Evolutionary conservation across 2,113 vertebrate genomes (phyloP).

Genomic region (Pygoscelis adeliae): DNA sequence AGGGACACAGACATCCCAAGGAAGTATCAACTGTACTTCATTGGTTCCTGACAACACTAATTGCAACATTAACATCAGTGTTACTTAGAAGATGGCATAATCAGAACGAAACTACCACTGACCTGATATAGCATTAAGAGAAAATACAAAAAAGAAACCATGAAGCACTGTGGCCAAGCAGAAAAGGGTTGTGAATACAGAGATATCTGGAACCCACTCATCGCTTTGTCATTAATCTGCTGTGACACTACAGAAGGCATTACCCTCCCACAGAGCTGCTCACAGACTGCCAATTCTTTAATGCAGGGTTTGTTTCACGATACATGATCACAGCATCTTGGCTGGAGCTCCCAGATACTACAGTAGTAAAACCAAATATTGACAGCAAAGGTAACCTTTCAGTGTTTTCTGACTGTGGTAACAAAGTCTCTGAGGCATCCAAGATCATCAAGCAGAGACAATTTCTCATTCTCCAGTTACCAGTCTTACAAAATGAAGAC

Average conservation of each 20-base stretch:
- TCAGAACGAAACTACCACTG: neutral
- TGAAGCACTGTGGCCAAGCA: neutral
- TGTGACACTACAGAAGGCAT: neutral
- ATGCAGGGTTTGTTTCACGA: neutral
- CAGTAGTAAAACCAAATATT: neutral
- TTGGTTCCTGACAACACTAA: slow-evolving; percentile 5
- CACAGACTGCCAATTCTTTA: neutral
- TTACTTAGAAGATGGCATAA: neutral
- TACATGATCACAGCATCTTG: neutral
- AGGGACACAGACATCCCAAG: slow-evolving; percentile 12
- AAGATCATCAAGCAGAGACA: slow-evolving; percentile 21
- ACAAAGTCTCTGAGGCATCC: neutral
- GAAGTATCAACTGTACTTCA: neutral
- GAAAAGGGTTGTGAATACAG: neutral
- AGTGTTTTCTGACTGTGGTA: neutral
- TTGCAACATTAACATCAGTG: neutral
- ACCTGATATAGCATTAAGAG: neutral
- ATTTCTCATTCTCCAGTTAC: neutral
- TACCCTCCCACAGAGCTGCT: neutral
- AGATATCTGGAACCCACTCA: neutral
- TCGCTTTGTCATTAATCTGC: neutral
- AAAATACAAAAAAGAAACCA: neutral
- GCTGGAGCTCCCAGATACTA: neutral
- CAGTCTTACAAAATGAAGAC: neutral
- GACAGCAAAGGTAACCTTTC: slow-evolving; percentile 5